Conservation (phyloP, 2,113 vertebrate genomes). For the Syrrhaptes paradoxus region DNA sequence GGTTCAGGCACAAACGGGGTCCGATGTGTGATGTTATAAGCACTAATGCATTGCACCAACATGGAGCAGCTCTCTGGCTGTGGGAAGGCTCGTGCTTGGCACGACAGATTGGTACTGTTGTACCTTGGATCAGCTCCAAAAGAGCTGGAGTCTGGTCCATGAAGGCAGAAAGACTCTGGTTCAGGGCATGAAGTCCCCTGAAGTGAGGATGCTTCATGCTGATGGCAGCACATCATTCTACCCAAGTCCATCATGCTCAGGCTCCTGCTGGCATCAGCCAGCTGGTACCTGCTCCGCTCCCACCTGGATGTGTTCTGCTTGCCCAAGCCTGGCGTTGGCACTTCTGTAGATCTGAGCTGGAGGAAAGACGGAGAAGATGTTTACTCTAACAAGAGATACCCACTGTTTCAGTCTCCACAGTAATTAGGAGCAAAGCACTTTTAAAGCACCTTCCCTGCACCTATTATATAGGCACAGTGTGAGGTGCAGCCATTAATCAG, state of each 20-base stretch:
- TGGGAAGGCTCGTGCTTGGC: neutral
- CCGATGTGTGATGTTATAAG: accelerated
- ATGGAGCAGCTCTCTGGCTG: neutral
- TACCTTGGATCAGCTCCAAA: neutral
- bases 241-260: neutral
- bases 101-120: accelerated
- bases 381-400: constrained; percentile 1
- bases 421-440: constrained; percentile 3
- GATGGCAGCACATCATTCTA: neutral
- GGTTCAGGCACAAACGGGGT: neutral
- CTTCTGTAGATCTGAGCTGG: neutral
- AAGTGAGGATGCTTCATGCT: neutral
- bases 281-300: neutral
- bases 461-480: neutral
- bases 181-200: neutral
- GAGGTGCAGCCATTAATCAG: constrained; percentile 50
- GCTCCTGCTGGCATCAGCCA: neutral
- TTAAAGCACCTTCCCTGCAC: neutral
- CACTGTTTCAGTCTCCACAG: neutral
- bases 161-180: neutral
- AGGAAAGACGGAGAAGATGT: neutral
- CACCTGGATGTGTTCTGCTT: neutral
- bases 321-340: accelerated
- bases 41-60: neutral
- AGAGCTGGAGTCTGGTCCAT: neutral